Base-by-base conservation (phyloP, 2,113 vertebrate species). In the Strix aluco region DNA sequence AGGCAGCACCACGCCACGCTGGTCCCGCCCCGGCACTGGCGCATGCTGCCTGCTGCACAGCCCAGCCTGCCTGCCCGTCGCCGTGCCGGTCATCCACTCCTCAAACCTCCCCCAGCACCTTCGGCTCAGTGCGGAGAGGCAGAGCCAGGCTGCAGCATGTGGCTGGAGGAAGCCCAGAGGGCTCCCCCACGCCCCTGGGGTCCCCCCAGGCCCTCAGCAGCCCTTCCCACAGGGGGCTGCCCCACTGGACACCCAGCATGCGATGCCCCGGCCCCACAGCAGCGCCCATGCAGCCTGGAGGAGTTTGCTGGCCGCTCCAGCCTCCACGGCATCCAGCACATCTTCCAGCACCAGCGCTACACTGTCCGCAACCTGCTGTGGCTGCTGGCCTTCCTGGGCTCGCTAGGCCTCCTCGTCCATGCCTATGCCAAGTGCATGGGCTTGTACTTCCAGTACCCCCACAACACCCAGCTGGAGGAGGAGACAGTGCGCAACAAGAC, bases 401-500 rank as follows among this genome's bases (percentile, higher is more conserved):
- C 93, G 0, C 78, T 97, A 61, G 84, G 51, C 51, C 81, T 98
- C 29, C 95, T 98, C 9, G 1, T 97, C 59, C 91, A 97, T 3
- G 51, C 87, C 74, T 96, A 94, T 0, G 75, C 77, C 46, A 90
- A 92, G 34, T 93, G 89, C 0, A 40, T 98, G 85, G 52, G 34
- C 13, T 92, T 94, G 66, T 98, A 98, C 95, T 93, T 98, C 52
- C 90, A 97, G 73, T 98, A 97, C 44, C 95, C 96, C 27, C 97
- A 98, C 80, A 88, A 38, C 95, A 97, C 97, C 18, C 96, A 94
- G 55, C 74, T 98, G 84, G 95, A 98, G 54, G 97, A 98, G 91
- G 88, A 91, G 32, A 23, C 22, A 0, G 52, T 13, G 1, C 36
- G 3, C 16, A 84, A 92, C 89, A 96, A 96, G 94, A 67, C 25